Evolutionary conservation across 2,888 invertebrate genomes (phyloP), one percentile per base, ranked within the genome.

Genomic region (Pemphredon lugubris): DNA sequence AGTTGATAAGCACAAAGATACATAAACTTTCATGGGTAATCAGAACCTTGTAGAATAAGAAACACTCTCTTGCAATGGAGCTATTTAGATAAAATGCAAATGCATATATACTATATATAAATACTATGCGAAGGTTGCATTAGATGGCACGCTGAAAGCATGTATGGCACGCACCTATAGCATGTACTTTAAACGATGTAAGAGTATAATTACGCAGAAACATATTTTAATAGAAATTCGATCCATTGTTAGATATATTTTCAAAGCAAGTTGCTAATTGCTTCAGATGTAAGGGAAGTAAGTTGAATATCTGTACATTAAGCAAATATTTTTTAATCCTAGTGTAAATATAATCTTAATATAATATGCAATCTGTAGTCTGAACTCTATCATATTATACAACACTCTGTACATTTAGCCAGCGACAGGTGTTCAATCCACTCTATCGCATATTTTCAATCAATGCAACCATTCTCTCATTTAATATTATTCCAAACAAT

Each of bases 141-240:
- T 40, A 47, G 14, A 14, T 21, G 39, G 30, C 39, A 34, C 13
- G 30, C 3, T 26, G 32, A n/a, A 44, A 58, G 39, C 37, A 58
- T 48, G 30, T 59, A 48, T 23, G 9, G 14, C 6, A 48, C 3
- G 16, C 21, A 32, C 14, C 23, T 26, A 20, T 13, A 37, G 42
- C 16, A 18, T n/a, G n/a, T 20, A 55, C 3, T 45, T 58, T 16
- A 20, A 64, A 60, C 39, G 13, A 40, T 13, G 6, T 42, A 37
- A 42, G 37, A 34, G n/a, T n/a, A 44, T 53, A 55, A 67, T 54
- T 59, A 60, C 58, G 18, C 26, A 32, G 6, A 21, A 44, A 60
- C 40, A 39, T 60, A 60, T 69, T 70, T 60, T 51, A 44, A 57
- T 57, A 51, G 21, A 21, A 26, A 60, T 14, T 18, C 47, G 11